phyloP scores from a whole-genome alignment of 1,140 invertebrate species.

The Branchinecta lynchi region DNA sequence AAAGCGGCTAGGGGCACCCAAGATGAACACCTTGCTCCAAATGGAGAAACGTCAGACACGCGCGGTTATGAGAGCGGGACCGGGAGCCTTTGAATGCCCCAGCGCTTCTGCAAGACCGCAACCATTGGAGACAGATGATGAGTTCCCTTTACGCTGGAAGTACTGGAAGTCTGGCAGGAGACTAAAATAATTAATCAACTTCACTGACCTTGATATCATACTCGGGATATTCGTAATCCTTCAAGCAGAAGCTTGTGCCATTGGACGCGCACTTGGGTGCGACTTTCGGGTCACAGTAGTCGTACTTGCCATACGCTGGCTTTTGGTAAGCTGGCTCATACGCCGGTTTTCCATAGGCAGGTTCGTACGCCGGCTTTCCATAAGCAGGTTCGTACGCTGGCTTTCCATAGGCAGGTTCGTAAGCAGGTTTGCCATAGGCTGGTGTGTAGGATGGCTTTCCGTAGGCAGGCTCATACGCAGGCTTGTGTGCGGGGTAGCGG shows the following conservation, averaged over 20 bases:
- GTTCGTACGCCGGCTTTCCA: background rate
- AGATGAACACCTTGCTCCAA: no score
- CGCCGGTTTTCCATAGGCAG: slow-evolving; percentile 6
- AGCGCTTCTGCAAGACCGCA: no score
- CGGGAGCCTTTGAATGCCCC: no score
- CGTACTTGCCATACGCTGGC: slow-evolving; percentile 15
- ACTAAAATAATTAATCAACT: no score
- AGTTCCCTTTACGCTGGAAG: no score
- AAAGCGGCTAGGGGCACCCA: no score
- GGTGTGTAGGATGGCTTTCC: slow-evolving; percentile 12
- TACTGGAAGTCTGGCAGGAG: no score
- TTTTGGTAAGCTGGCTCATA: slow-evolving; percentile 4
- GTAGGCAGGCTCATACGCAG: background rate
- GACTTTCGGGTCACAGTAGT: slow-evolving; percentile 24
- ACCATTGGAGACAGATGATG: no score
- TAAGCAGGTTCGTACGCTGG: slow-evolving; percentile 10
- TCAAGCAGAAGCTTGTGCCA: slow-evolving; percentile 22
- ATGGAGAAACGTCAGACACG: no score
- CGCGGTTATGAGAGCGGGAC: no score
- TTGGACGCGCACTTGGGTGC: slow-evolving; percentile 24
- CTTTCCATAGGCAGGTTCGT: slow-evolving; percentile 14
- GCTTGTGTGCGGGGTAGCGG: slow-evolving; percentile 18
- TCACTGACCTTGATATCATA: slow-evolving; percentile 24
- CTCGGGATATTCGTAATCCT: slow-evolving; percentile 25
- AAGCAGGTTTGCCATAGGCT: slow-evolving; percentile 9